Evolutionary conservation across 64 coral and sea anemone species (phyloP).

Genomic region (Catalaphyllia jardinei): DNA sequence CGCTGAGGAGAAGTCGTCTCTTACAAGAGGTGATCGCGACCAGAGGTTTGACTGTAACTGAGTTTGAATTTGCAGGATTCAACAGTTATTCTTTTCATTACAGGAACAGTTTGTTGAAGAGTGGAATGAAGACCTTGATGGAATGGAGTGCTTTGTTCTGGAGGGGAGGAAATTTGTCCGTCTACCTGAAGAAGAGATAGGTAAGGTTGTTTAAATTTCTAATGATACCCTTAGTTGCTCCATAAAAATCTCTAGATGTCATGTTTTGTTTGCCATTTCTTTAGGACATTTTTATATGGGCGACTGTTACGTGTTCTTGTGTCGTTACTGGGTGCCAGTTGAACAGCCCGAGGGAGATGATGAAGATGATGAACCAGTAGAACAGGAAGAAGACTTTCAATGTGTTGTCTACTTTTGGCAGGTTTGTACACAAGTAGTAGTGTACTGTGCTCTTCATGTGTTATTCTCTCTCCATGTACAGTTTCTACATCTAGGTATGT

Average conservation of each 20-base stretch:
- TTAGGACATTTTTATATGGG: slow-evolving; percentile 94
- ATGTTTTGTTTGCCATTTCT: not conserved
- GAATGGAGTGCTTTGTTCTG: slow-evolving; percentile 98
- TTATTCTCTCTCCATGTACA: not conserved
- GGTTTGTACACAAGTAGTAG: slow-evolving; percentile 28
- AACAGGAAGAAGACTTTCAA: slow-evolving; percentile 98
- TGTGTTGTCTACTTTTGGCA: slow-evolving; percentile 99
- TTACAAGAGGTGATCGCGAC: too few relatives aligned
- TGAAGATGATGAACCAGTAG: slow-evolving; percentile 77
- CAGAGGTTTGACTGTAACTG: not conserved
- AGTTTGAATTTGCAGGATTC: not conserved
- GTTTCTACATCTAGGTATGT: too few relatives aligned
- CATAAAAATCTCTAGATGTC: not conserved
- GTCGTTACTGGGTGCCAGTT: slow-evolving; percentile 97
- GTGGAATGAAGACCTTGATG: slow-evolving; percentile 99
- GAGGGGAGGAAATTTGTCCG: slow-evolving; percentile 93
- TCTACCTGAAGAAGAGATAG: slow-evolving; percentile 95
- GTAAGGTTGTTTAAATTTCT: slow-evolving; percentile 3
- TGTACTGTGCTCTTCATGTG: not conserved
- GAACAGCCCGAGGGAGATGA: slow-evolving; percentile 82
- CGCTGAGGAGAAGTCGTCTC: too few relatives aligned
- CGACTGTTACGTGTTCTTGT: slow-evolving; percentile 97
- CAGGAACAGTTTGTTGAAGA: slow-evolving; percentile 93
- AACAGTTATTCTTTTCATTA: not conserved
- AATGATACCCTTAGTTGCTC: too few relatives aligned